Percentiles rank a stretch among this genome's conserved stretches.
Evolutionary conservation across 53 echinoderm and acorn worm species (phyloP).

Genomic region (Paracentrotus lividus): DNA sequence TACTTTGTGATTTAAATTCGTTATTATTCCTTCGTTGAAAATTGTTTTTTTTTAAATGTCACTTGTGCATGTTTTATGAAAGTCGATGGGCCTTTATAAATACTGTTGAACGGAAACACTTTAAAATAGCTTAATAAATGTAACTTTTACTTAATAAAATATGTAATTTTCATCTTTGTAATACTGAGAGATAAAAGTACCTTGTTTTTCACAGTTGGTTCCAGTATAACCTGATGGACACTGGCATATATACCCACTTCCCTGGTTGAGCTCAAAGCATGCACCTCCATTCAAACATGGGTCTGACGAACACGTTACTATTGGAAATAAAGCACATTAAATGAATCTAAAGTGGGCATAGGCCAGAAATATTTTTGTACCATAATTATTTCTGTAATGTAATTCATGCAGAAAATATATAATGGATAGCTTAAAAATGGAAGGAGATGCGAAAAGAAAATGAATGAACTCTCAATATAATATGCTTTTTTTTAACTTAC

Average conservation of each 20-base stretch:
- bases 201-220: background rate
- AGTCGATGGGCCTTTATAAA: no score
- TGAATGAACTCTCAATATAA: background rate
- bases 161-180: no score
- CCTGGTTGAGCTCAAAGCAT: background rate
- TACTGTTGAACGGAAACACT: no score
- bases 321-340: background rate
- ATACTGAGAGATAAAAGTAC: no score
- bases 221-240: constrained; percentile 6
- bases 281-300: constrained; percentile 38
- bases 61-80: no score
- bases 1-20: no score
- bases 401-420: background rate
- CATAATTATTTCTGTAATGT: background rate
- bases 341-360: background rate
- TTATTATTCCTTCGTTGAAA: no score
- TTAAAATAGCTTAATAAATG: no score
- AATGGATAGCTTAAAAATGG: background rate
- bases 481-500: background rate
- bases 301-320: background rate
- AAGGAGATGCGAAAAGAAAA: background rate
- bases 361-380: background rate
- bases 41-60: no score
- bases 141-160: no score
- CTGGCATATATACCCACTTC: background rate